Evolutionary conservation across 2,888 invertebrate species (phyloP), one percentile per base, ranked within the genome.

Genomic region (Cosmia trapezina): DNA sequence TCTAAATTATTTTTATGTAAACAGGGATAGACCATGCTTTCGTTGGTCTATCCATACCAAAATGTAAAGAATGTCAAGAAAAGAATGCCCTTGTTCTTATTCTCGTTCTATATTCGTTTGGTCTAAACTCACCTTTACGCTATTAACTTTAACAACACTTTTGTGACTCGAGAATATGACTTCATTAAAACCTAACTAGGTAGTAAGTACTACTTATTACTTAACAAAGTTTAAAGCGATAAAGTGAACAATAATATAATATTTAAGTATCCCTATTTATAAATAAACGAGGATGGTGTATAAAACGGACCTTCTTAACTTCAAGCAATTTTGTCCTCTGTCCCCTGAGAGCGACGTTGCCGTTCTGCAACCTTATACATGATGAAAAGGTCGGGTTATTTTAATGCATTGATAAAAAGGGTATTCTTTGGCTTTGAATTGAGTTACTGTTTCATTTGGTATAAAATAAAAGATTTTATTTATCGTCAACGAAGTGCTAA

Each of bases 381-480:
- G 78, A 82, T 62, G 72, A 80, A 80, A 81, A 73, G 80, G 82
- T 77, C 57, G 65, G 68, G 57, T 59, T 69, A 66, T 82, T 82
- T 73, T 82, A 80, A 80, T 82, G 73, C 80, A 80, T 82, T 80
- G 82, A 80, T 78, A 81, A 80, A 80, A 78, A 77, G 72, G 78
- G 78, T 70, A 43, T 77, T 67, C 67, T 78, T 77, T 53, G 19
- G 53, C 47, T 67, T 67, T 53, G 56, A 78, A 73, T 78, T 64
- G 82, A 78, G 82, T 76, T 79, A 71, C 76, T 65, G 28, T 66
- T 76, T 47, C 49, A 47, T 71, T 76, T 47, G 41, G 6, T 43
- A 47, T 57, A 45, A 77, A 67, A 78, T 68, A 81, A 67, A 77
- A 81, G 54, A 47, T 64, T 54, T 61, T 73, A 68, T 61, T 70